A percentile compares a stretch with the other conserved stretches of the same genome.
Conservation (phyloP, 2,797 vertebrate species). For the Psittacula derbiana region DNA sequence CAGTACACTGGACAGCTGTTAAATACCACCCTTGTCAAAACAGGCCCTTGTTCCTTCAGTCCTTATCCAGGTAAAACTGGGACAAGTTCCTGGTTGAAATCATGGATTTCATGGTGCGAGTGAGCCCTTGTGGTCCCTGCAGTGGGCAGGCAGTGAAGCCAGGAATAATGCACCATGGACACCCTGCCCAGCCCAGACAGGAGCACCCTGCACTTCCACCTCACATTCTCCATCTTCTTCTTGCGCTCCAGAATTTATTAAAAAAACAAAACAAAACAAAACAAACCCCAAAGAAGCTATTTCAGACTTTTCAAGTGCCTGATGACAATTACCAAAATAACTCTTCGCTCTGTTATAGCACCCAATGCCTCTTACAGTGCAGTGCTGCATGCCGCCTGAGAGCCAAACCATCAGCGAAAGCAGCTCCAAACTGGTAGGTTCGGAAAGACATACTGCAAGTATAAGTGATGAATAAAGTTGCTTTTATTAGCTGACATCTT, state of each 20-base stretch:
- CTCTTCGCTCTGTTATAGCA: background rate
- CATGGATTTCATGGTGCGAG: rapidly evolving
- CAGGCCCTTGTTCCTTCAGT: background rate
- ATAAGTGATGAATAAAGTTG: background rate
- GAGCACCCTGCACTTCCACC: background rate
- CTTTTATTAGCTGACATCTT: background rate
- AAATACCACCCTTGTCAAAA: background rate
- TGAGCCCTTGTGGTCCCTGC: rapidly evolving
- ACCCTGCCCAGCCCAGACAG: background rate
- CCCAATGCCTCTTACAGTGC: too few species aligned
- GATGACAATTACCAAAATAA: background rate
- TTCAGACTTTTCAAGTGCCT: background rate
- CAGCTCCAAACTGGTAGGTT: background rate
- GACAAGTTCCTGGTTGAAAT: background rate
- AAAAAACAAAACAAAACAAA: background rate
- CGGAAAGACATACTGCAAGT: background rate
- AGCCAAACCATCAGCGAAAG: background rate
- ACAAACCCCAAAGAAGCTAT: background rate
- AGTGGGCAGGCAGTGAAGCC: rapidly evolving
- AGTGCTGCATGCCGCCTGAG: rapidly evolving
- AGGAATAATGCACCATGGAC: background rate
- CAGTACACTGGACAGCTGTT: background rate
- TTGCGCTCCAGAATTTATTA: background rate
- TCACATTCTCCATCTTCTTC: rapidly evolving
- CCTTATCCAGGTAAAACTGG: background rate